Evolutionary conservation across 1,140 invertebrate genomes (phyloP).

Genomic region (Leucophenga varia): DNA sequence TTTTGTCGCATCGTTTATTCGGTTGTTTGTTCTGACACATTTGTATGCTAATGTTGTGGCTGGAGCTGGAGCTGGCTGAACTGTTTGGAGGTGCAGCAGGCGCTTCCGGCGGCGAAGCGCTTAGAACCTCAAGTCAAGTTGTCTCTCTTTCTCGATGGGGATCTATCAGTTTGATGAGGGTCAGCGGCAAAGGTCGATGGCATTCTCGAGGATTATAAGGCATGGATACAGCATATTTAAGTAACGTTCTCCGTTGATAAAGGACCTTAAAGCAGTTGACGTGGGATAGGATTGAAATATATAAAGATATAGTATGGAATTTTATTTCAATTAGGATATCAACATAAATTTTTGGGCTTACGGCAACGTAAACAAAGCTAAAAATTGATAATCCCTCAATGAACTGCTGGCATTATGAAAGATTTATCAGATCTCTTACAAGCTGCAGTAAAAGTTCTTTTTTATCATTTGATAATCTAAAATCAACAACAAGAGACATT

Average conservation of each 20-base stretch:
- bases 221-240: constrained; percentile 1
- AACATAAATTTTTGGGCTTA: too few species aligned
- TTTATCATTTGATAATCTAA: too few species aligned
- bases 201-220: constrained; percentile 21
- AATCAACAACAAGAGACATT: too few species aligned
- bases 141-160: constrained; percentile 13
- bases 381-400: too few species aligned
- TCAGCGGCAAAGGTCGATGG: constrained; percentile 19
- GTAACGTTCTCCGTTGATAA: constrained; percentile 6
- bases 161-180: constrained; percentile 35
- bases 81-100: too few species aligned
- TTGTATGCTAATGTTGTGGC: constrained; percentile 47
- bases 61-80: constrained; percentile 5
- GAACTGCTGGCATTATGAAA: too few species aligned
- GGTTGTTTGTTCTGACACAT: constrained; percentile 50
- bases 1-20: constrained; percentile 30
- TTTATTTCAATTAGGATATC: too few species aligned
- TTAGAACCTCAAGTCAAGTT: constrained; percentile 28
- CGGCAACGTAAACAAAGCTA: too few species aligned
- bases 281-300: too few species aligned
- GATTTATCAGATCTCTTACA: too few species aligned
- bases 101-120: constrained; percentile 19
- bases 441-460: too few species aligned
- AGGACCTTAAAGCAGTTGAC: constrained; percentile 10
- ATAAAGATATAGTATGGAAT: too few species aligned